A percentile compares a stretch with the other conserved stretches of the same genome.
These are phyloP conservation scores for Dendronephthya gigantea DNA, from an alignment of 64 coral and sea anemone species.

Conservation along the genomic window DNA sequence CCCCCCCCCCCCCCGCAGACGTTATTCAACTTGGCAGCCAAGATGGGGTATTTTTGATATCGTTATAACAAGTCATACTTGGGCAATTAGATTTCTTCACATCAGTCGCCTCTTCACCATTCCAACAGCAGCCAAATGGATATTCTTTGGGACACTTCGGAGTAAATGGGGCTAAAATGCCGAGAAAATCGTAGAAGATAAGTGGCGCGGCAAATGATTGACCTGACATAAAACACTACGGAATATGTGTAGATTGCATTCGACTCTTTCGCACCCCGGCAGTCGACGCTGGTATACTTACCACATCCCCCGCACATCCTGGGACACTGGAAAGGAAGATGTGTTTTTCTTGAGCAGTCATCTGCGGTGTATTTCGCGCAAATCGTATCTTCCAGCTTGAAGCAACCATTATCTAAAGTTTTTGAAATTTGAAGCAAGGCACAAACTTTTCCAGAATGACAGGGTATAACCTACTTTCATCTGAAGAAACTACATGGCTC, in stretches of 20 bases:
- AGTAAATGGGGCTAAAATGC: background rate
- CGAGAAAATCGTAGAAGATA: no score
- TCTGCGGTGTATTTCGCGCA: background rate
- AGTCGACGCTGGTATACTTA: background rate
- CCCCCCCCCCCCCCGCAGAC: no score
- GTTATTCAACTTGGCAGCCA: no score
- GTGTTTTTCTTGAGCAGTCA: background rate
- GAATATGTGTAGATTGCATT: no score
- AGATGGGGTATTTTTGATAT: background rate
- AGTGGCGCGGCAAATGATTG: no score
- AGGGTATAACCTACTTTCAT: no score
- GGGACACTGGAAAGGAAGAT: background rate
- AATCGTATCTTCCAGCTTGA: background rate
- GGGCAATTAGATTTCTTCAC: background rate
- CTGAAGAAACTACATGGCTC: no score
- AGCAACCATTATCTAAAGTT: background rate
- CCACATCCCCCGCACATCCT: background rate
- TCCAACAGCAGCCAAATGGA: constrained; percentile 7
- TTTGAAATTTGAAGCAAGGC: no score
- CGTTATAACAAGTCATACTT: background rate
- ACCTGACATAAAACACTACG: no score
- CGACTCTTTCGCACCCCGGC: no score
- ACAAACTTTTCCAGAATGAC: no score
- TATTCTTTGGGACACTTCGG: background rate
- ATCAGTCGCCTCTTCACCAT: background rate